These are phyloP conservation scores for Tachuris rubrigastra DNA, from an alignment of 2,113 vertebrate genomes.

Conservation along the genomic window DNA sequence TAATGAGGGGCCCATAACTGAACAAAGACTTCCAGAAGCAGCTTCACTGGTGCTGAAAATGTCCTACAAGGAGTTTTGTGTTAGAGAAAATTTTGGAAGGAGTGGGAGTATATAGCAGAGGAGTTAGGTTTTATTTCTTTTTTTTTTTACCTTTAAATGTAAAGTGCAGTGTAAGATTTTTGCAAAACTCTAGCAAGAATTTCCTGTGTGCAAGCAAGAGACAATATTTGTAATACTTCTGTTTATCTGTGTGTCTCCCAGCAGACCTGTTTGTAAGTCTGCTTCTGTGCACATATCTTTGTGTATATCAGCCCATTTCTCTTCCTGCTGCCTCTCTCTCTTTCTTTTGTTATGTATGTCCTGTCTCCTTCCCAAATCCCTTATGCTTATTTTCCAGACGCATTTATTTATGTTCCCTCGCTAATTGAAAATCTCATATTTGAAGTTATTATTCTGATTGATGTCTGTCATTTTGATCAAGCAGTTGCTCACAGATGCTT, in stretches of 20 bases:
- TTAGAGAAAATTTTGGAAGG: neutral
- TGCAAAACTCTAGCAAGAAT: neutral
- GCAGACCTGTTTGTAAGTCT: conserved; percentile 49
- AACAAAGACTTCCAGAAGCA: neutral
- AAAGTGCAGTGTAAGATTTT: neutral
- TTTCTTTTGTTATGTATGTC: conserved; percentile 75
- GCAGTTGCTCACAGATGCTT: conserved; percentile 78
- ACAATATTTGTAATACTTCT: conserved; percentile 38
- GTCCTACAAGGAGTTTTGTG: neutral
- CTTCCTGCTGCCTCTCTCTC: neutral
- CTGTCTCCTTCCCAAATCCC: conserved; percentile 71
- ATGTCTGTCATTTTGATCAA: conserved; percentile 84
- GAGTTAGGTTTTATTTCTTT: neutral
- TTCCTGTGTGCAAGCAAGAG: neutral
- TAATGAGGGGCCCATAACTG: fast-evolving
- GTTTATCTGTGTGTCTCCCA: conserved; percentile 53
- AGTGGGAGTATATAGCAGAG: neutral
- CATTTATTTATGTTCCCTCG: conserved; percentile 79
- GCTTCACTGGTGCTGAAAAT: too few relatives aligned
- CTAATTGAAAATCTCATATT: conserved; percentile 84
- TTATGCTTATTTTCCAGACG: conserved; percentile 77
- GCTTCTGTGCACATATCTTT: conserved; percentile 50
- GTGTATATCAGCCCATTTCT: conserved; percentile 34
- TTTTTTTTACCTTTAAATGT: neutral
- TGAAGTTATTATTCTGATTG: conserved; percentile 84